Conservation (phyloP, 2,888 invertebrate genomes). For the Tiliacea aurago region DNA sequence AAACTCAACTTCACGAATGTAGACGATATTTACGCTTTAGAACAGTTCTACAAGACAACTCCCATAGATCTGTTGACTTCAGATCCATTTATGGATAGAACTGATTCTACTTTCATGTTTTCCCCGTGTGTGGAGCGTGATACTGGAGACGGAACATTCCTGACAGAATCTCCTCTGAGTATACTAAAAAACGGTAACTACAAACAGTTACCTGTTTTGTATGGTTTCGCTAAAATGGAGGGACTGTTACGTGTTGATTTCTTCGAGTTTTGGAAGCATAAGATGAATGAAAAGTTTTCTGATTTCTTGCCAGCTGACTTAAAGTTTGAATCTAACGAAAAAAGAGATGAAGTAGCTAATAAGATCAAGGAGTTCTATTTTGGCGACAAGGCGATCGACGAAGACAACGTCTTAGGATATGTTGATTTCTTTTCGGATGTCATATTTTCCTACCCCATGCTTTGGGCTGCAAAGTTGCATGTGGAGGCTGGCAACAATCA, state of each 20-base stretch:
- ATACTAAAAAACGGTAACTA: constrained; percentile 71
- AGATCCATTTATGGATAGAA: constrained; percentile 51
- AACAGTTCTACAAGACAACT: constrained; percentile 73
- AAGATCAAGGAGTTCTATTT: constrained; percentile 75
- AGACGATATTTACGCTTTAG: constrained; percentile 73
- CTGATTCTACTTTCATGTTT: constrained; percentile 61
- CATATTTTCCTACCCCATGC: constrained; percentile 66
- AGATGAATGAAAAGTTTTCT: constrained; percentile 76
- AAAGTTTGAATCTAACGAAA: constrained; percentile 69
- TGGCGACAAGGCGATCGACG: constrained; percentile 67
- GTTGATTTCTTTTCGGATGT: constrained; percentile 81
- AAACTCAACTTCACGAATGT: constrained; percentile 66
- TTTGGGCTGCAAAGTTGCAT: constrained; percentile 69
- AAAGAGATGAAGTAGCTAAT: constrained; percentile 70
- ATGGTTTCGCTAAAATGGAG: constrained; percentile 76
- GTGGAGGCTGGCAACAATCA: constrained; percentile 72
- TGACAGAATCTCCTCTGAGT: constrained; percentile 71
- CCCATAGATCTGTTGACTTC: constrained; percentile 61
- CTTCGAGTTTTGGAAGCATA: constrained; percentile 68
- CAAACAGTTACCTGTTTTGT: constrained; percentile 73
- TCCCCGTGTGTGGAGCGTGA: constrained; percentile 71
- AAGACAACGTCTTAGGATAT: constrained; percentile 68
- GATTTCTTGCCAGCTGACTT: constrained; percentile 77
- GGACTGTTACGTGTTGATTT: constrained; percentile 61
- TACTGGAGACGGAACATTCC: constrained; percentile 64